A percentile compares a stretch with the other conserved stretches of the same genome.
Evolutionary conservation across 1,140 invertebrate species (phyloP).

Genomic region (Brachionus manjavacas): DNA sequence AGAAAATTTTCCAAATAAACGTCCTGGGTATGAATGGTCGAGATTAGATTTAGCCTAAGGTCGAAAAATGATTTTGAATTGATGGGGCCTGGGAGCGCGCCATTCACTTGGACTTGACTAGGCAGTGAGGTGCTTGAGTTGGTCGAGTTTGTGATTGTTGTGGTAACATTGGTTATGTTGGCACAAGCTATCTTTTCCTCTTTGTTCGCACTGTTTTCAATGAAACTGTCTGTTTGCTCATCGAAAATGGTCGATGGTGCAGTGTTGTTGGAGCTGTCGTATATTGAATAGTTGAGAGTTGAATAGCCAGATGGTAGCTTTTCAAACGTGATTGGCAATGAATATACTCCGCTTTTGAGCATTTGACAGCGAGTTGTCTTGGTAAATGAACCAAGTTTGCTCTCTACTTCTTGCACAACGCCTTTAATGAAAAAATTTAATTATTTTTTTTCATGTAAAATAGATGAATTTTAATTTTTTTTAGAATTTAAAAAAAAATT

Average conservation of each 20-base stretch:
- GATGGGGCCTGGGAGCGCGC: background rate
- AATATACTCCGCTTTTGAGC: constrained; percentile 36
- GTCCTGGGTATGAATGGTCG: constrained; percentile 35
- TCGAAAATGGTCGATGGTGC: background rate
- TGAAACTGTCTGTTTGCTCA: background rate
- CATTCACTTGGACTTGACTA: background rate
- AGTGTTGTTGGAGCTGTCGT: background rate
- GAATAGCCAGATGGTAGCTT: constrained; percentile 20
- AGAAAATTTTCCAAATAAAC: constrained; percentile 35
- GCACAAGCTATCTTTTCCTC: background rate
- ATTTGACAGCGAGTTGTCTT: constrained; percentile 36
- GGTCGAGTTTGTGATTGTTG: background rate
- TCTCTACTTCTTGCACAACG: background rate
- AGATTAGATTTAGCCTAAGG: constrained; percentile 14
- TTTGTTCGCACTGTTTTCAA: background rate
- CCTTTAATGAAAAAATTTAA: background rate
- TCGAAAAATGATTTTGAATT: constrained; percentile 38
- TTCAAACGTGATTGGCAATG: constrained; percentile 37
- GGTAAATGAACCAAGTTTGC: background rate
- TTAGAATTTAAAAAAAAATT: too few species aligned
- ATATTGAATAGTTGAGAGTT: constrained; percentile 17
- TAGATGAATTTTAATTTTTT: background rate
- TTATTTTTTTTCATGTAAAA: background rate
- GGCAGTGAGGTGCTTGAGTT: background rate
- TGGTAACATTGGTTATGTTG: background rate